A percentile compares a stretch with the other conserved stretches of the same genome.
Evolutionary conservation across 1,140 invertebrate genomes (phyloP).

Genomic region (Drosophila busckii): DNA sequence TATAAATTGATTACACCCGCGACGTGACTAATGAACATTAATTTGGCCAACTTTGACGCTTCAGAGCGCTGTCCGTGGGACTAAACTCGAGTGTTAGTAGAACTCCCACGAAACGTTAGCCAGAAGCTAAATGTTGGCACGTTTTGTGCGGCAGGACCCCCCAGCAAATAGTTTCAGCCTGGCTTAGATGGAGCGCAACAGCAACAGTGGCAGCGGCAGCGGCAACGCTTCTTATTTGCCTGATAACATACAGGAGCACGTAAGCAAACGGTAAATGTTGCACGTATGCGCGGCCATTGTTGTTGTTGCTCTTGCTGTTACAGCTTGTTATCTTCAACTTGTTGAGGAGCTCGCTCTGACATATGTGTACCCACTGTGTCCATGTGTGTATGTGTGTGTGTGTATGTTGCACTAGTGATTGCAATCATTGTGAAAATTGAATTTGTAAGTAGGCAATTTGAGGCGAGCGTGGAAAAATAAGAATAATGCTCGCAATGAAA

Average conservation of each 20-base stretch:
- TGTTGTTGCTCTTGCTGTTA: constrained; percentile 17
- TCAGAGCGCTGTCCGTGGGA: background rate
- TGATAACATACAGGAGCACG: constrained; percentile 55
- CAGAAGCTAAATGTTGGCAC: constrained; percentile 53
- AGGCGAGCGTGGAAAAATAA: constrained; percentile 47
- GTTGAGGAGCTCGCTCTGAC: constrained; percentile 28
- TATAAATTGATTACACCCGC: constrained; percentile 69
- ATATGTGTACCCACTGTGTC: constrained; percentile 18
- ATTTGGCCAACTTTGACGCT: constrained; percentile 62
- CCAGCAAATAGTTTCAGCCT: constrained; percentile 9
- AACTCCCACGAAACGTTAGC: constrained; percentile 39
- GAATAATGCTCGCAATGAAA: constrained; percentile 60
- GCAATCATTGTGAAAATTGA: constrained; percentile 71
- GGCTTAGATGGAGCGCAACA: constrained; percentile 28
- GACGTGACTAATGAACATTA: constrained; percentile 71
- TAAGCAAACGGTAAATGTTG: constrained; percentile 60
- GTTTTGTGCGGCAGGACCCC: constrained; percentile 20
- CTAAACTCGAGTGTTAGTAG: background rate
- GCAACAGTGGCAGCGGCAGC: constrained; percentile 5
- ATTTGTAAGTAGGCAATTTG: constrained; percentile 70
- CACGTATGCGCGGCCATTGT: constrained; percentile 46
- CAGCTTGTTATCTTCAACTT: constrained; percentile 29
- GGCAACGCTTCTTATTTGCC: constrained; percentile 26
- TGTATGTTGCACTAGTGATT: constrained; percentile 43
- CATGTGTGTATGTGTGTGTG: too few relatives aligned